phyloP scores from a whole-genome alignment of 2,113 vertebrate species.

The Accipiter cooperii region DNA sequence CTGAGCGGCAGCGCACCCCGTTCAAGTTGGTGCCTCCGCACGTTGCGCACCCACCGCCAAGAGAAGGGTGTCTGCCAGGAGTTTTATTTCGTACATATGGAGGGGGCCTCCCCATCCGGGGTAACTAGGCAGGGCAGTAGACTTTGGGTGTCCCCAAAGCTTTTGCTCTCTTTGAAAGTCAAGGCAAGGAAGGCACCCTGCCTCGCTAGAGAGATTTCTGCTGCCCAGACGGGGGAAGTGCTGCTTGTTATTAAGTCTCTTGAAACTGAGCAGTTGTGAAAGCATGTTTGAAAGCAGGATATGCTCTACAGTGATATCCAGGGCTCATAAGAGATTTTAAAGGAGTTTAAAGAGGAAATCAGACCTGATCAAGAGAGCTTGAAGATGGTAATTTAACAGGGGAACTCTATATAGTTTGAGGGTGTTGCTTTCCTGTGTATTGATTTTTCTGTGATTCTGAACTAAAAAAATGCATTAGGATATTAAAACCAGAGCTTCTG shows the following conservation, averaged over 20 bases:
- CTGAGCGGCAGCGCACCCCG: fast-evolving
- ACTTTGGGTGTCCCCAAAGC: not conserved
- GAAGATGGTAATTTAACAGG: constrained; percentile 6
- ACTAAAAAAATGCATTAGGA: constrained; percentile 8
- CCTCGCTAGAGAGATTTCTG: constrained; percentile 13
- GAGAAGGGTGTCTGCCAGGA: not conserved
- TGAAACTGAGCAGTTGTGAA: constrained; percentile 36
- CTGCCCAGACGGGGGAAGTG: constrained; percentile 41
- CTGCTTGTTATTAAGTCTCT: constrained; percentile 48
- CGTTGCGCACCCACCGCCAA: fast-evolving
- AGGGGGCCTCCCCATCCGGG: not conserved
- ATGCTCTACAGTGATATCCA: constrained; percentile 35
- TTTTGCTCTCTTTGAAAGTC: constrained; percentile 48
- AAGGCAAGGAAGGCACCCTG: constrained; percentile 51
- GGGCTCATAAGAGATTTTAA: constrained; percentile 40
- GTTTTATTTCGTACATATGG: not conserved
- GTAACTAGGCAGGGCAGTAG: not conserved
- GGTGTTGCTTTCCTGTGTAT: constrained; percentile 13
- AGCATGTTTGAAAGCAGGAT: constrained; percentile 45
- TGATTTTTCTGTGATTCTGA: constrained; percentile 47
- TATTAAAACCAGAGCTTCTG: constrained; percentile 65
- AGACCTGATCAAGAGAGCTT: constrained; percentile 21
- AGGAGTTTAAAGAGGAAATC: constrained; percentile 54
- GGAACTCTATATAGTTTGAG: not conserved
- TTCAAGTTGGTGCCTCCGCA: not conserved